Base-by-base conservation (phyloP, 2,888 invertebrate genomes). In the Hydraecia micacea region DNA sequence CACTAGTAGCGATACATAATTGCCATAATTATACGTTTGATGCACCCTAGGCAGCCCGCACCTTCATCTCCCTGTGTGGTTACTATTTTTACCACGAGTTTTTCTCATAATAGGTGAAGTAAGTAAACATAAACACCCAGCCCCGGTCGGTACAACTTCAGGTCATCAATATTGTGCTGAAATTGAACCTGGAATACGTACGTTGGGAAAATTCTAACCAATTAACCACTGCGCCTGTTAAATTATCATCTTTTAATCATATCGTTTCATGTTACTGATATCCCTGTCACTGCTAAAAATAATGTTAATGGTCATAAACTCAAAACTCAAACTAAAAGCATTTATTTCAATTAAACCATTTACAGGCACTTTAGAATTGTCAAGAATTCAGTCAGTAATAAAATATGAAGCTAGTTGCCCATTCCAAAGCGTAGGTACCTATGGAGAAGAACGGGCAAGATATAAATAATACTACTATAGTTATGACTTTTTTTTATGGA, bases 21-120 rank as follows among this genome's bases (percentile, higher is more conserved):
- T 75, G 25, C 5, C 13, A 18, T 63, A 62, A 63, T 74, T 49
- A 62, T 62, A 75, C 28, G 49, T 52, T 28, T 39, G 13, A 52
- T 52, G 62, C 18, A 39, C 28, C 15, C 15, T 15, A 28, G 15
- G 9, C 42, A 63, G 3, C 13, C 21, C 13, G 8, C 6, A 15
- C 8, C 28, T 9, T 2, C 28, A 39, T 42, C 9, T 28, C 42
- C 28, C 8, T 42, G 13, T 28, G 11, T 11, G 36, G 52, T 9
- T 6, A 9, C 25, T 32, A 52, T 69, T 52, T 69, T 52, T 25
- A 25, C 4, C 55, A 42, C 3, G 18, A 32, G n/a, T 15, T 60
- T 60, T 75, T 73, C n/a, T 73, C 1, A 36, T 73, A 36, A 21
- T n/a, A 58, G 15, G 13, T 7, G 28, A 58, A 15, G 13, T 42